A percentile compares a stretch with the other conserved stretches of the same genome.
phyloP scores from a whole-genome alignment of 1,140 invertebrate genomes.

The Delia radicum region DNA sequence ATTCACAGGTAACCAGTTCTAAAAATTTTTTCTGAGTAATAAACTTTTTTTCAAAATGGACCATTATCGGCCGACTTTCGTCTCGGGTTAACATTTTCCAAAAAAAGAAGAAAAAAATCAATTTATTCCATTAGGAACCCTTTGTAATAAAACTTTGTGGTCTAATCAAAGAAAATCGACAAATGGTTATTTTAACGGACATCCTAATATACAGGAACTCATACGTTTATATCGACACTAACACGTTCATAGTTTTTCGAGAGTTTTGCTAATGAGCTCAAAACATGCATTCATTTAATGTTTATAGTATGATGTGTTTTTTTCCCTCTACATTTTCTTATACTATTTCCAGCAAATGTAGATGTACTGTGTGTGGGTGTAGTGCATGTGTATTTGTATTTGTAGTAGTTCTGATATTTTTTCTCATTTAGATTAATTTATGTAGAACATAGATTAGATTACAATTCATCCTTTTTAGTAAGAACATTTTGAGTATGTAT shows the following conservation, averaged over 20 bases:
- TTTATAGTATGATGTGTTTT: background rate
- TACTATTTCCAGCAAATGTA: background rate
- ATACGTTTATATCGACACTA: background rate
- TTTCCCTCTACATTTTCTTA: background rate
- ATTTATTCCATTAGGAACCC: no score
- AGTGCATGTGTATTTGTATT: background rate
- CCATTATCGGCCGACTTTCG: no score
- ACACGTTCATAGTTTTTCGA: background rate
- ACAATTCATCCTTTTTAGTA: background rate
- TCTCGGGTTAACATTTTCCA: no score
- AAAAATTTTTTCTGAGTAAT: no score
- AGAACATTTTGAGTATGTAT: background rate
- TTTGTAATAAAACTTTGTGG: no score
- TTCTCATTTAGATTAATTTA: background rate
- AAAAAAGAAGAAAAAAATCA: no score
- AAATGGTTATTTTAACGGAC: no score
- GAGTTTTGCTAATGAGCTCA: slow-evolving; percentile 7
- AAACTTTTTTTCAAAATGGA: no score
- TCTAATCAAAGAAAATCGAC: no score
- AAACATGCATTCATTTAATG: slow-evolving; percentile 7
- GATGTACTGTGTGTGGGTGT: no score
- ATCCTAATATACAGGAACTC: background rate
- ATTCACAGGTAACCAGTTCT: no score
- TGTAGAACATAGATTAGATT: background rate
- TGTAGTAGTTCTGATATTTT: background rate